phyloP scores from a whole-genome alignment of 1,140 invertebrate species.

The Gerris buenoi region DNA sequence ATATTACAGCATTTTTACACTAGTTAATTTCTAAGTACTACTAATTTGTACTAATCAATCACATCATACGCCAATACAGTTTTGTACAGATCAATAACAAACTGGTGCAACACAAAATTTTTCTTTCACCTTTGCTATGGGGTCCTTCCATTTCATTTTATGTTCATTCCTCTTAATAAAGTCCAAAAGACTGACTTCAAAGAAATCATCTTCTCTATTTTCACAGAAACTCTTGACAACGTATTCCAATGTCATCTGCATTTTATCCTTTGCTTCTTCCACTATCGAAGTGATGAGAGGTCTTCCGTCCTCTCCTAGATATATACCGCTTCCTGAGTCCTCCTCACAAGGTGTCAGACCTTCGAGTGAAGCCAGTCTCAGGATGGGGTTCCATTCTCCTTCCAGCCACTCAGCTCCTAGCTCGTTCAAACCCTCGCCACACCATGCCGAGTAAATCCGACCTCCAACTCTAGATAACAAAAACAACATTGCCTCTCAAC shows the following conservation, averaged over 20 bases:
- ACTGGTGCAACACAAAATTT: too few relatives aligned
- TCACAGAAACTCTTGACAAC: neutral
- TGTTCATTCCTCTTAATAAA: neutral
- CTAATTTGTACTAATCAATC: too few relatives aligned
- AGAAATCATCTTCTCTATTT: neutral
- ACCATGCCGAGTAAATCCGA: constrained; percentile 52
- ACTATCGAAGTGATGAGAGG: neutral
- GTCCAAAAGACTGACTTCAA: neutral
- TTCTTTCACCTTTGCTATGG: neutral
- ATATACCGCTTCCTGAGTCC: neutral
- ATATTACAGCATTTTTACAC: too few relatives aligned
- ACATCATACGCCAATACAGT: too few relatives aligned
- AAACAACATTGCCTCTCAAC: too few relatives aligned
- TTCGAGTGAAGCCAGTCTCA: neutral
- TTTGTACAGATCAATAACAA: too few relatives aligned
- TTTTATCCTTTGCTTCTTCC: neutral
- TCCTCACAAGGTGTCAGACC: neutral
- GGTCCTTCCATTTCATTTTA: neutral
- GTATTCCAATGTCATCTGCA: neutral
- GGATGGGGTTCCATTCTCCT: neutral
- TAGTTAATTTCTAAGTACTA: too few relatives aligned
- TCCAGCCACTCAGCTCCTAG: constrained; percentile 41
- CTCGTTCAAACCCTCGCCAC: constrained; percentile 53
- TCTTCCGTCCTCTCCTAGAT: neutral
- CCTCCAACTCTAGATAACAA: constrained; percentile 43